phyloP scores from a whole-genome alignment of 2,888 invertebrate genomes.

The Drosophila suboccidentalis region DNA sequence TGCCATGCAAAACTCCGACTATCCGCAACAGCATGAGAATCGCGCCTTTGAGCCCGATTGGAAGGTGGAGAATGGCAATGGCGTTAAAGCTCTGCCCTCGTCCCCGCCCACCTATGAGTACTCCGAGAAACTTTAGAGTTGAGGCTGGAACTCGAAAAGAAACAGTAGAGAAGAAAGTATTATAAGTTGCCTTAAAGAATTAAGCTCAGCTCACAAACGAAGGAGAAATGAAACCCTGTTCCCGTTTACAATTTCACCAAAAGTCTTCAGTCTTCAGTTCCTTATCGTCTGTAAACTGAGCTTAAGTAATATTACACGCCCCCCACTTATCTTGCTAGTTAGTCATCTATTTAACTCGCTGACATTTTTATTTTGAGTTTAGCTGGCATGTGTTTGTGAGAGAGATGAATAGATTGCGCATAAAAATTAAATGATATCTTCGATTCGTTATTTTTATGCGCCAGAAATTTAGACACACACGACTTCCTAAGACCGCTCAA shows the following conservation, averaged over 20 bases:
- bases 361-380: constrained; percentile 49
- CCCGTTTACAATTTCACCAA: background rate
- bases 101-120: constrained; percentile 43
- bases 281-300: constrained; percentile 3
- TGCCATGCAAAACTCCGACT: constrained; percentile 32
- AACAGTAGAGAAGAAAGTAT: constrained; percentile 37
- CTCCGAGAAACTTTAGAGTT: constrained; percentile 64
- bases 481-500: constrained; percentile 57
- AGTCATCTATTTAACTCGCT: constrained; percentile 38
- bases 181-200: constrained; percentile 48
- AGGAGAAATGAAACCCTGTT: background rate
- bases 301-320: constrained; percentile 14
- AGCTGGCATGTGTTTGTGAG: constrained; percentile 72
- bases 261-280: too few relatives aligned
- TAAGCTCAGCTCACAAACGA: constrained; percentile 6
- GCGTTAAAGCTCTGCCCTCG: constrained; percentile 26
- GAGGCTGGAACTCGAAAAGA: background rate
- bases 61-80: constrained; percentile 73
- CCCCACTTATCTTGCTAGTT: constrained; percentile 41
- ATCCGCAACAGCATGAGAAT: constrained; percentile 71
- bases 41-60: constrained; percentile 80
- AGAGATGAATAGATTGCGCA: constrained; percentile 84
- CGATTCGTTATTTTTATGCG: constrained; percentile 75
- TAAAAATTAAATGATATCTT: constrained; percentile 75
- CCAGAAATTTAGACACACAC: constrained; percentile 65